Evolutionary conservation across 2,888 invertebrate genomes (phyloP).

Genomic region (Diloba caeruleocephala): DNA sequence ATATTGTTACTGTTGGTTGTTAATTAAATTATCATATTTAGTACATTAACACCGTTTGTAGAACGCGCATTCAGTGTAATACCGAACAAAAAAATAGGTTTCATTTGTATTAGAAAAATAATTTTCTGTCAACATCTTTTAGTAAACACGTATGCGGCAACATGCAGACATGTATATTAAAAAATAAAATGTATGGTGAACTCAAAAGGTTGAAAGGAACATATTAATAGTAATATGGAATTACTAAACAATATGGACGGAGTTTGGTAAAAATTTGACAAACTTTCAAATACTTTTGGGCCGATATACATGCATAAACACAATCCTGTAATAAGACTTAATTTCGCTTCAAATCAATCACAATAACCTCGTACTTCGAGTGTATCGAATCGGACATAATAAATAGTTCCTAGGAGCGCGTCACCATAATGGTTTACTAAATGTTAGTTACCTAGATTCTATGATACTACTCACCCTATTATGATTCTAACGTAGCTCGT

Average conservation of each 20-base stretch:
- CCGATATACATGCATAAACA: slow-evolving; percentile 3
- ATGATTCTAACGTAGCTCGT: slow-evolving; percentile 59
- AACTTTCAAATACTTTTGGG: slow-evolving; percentile 29
- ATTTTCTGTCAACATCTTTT: slow-evolving; percentile 45
- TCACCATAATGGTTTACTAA: slow-evolving; percentile 49
- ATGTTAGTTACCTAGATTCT: slow-evolving; percentile 53
- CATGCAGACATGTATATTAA: too few species aligned
- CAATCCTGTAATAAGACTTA: slow-evolving; percentile 7
- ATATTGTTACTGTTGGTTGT: slow-evolving; percentile 66
- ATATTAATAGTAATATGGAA: slow-evolving; percentile 11
- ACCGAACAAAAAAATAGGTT: slow-evolving; percentile 51
- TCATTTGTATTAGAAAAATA: slow-evolving; percentile 35
- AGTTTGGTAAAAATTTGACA: slow-evolving; percentile 17
- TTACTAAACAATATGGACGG: slow-evolving; percentile 11
- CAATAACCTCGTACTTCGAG: too few species aligned
- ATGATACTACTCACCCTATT: slow-evolving; percentile 58
- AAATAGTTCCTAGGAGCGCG: slow-evolving; percentile 25
- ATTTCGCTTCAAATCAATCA: slow-evolving; percentile 38
- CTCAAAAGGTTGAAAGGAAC: background rate
- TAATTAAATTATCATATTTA: slow-evolving; percentile 77
- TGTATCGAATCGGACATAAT: too few species aligned
- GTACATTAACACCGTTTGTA: slow-evolving; percentile 61
- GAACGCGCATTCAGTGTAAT: slow-evolving; percentile 45
- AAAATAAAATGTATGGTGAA: slow-evolving; percentile 12
- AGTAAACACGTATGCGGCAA: too few species aligned